Evolutionary conservation across 2,888 invertebrate genomes (phyloP).

Genomic region (Tinea trinotella): DNA sequence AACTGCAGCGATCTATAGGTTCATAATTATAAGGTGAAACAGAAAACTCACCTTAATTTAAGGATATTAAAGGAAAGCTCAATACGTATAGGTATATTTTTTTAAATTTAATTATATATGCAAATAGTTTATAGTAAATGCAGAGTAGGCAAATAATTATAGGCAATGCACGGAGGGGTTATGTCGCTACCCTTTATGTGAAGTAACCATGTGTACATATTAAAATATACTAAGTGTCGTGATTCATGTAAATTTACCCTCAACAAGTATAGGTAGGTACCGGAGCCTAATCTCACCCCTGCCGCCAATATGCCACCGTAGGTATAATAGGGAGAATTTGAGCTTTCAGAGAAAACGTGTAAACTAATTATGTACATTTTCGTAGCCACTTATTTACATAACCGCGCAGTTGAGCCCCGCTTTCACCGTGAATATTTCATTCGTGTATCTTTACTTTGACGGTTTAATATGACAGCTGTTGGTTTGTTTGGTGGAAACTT

Average conservation of each 20-base stretch:
- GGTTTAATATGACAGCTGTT: constrained; percentile 39
- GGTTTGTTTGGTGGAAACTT: constrained; percentile 68
- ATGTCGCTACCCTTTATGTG: constrained; percentile 1
- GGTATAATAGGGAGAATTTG: constrained; percentile 34
- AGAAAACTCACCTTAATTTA: too few relatives aligned
- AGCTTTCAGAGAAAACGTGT: constrained; percentile 62
- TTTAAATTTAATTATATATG: neutral
- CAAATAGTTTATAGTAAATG: neutral
- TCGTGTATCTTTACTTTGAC: constrained; percentile 27
- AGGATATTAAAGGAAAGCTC: too few relatives aligned
- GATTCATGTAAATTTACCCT: constrained; percentile 69
- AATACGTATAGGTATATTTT: too few relatives aligned
- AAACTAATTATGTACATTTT: constrained; percentile 73
- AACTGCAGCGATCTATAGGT: neutral
- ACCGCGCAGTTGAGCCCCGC: constrained; percentile 62
- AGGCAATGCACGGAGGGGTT: neutral
- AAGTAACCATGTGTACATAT: constrained; percentile 1
- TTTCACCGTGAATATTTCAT: constrained; percentile 73
- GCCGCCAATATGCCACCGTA: constrained; percentile 50
- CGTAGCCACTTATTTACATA: constrained; percentile 72
- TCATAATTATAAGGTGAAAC: neutral
- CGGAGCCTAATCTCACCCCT: too few relatives aligned
- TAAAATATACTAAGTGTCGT: constrained; percentile 26
- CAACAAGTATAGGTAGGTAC: constrained; percentile 62
- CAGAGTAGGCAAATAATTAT: neutral